Conservation (phyloP, 2,888 invertebrate species). For the Serripes groenlandicus region DNA sequence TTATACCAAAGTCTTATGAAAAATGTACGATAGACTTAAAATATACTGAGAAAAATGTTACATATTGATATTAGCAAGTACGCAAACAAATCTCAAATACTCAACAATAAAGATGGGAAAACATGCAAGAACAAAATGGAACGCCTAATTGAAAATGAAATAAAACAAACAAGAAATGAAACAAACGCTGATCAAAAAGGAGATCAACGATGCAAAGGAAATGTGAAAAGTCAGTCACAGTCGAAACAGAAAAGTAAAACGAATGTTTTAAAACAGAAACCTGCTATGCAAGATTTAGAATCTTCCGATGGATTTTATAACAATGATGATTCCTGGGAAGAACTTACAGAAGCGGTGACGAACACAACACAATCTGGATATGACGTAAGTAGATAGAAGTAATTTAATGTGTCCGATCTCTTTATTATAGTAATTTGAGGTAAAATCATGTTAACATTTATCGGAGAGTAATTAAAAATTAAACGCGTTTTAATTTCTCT, state of each 20-base stretch:
- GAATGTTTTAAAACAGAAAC: background rate
- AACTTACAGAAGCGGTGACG: conserved; percentile 1
- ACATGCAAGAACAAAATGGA: too few relatives aligned
- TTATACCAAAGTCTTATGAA: background rate
- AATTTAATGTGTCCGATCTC: background rate
- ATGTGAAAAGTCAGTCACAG: background rate
- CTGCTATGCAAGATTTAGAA: too few relatives aligned
- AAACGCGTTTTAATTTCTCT: background rate
- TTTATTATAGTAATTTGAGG: background rate
- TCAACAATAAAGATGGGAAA: too few relatives aligned
- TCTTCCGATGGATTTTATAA: conserved; percentile 1
- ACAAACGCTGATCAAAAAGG: background rate
- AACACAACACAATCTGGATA: background rate
- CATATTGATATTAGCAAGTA: too few relatives aligned
- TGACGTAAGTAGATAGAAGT: conserved; percentile 7
- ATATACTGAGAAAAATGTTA: too few relatives aligned
- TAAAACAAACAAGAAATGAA: background rate
- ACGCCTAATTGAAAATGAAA: too few relatives aligned
- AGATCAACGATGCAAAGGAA: background rate
- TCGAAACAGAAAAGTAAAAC: background rate
- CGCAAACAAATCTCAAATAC: too few relatives aligned
- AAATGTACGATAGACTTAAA: too few relatives aligned
- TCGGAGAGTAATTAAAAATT: background rate
- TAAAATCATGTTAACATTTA: background rate
- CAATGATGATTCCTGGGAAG: background rate